phyloP scores from a whole-genome alignment of 2,797 vertebrate species.

The Cyprinodon diabolis region DNA sequence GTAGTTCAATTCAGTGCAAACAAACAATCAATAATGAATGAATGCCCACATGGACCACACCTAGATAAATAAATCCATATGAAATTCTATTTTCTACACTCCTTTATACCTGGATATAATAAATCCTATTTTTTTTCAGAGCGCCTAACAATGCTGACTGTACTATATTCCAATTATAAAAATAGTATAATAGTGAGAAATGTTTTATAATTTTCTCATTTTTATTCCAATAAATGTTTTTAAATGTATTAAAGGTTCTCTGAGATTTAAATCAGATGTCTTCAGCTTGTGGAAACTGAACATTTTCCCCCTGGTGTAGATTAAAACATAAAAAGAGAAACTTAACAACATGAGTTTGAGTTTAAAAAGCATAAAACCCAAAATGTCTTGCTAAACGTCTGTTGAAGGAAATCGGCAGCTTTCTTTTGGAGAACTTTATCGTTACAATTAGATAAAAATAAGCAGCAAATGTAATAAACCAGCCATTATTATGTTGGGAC shows the following conservation, averaged over 20 bases:
- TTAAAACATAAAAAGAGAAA: not conserved
- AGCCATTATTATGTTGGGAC: slow-evolving; percentile 4
- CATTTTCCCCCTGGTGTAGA: not conserved
- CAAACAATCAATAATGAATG: too few species aligned
- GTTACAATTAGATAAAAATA: slow-evolving; percentile 10
- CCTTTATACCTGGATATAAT: not conserved
- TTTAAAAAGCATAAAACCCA: not conserved
- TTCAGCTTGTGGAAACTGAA: not conserved
- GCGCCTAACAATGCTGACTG: not conserved
- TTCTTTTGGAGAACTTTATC: not conserved
- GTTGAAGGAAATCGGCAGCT: not conserved
- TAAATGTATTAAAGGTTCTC: not conserved
- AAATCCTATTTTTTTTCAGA: not conserved
- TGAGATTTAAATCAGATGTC: not conserved
- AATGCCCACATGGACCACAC: too few species aligned
- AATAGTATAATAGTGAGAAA: too few species aligned
- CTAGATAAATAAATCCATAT: not conserved
- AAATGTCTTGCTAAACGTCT: not conserved
- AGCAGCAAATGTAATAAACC: not conserved
- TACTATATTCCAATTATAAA: too few species aligned
- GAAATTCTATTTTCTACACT: not conserved
- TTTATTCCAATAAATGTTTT: not conserved
- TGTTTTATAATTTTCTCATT: too few species aligned
- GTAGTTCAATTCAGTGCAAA: too few species aligned
- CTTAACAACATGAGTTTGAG: not conserved